phyloP scores from a whole-genome alignment of 2,113 vertebrate species.

The Leptodactylus fuscus region DNA sequence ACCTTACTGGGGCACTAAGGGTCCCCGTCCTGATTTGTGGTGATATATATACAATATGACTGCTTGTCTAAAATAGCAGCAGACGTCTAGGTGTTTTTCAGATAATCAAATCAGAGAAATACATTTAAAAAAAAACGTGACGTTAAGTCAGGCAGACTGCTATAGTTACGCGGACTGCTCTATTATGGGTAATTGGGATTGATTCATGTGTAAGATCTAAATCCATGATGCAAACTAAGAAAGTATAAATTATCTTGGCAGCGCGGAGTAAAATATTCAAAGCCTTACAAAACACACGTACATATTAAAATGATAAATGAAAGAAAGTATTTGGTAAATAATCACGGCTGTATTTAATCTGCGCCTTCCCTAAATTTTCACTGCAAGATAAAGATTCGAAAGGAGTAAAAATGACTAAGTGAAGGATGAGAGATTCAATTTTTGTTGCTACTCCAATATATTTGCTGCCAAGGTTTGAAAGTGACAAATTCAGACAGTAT shows the following conservation, averaged over 20 bases:
- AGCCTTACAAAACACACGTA: slow-evolving; percentile 15
- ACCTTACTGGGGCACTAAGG: not conserved
- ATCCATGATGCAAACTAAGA: slow-evolving; percentile 7
- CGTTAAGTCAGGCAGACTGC: not conserved
- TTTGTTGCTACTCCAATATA: slow-evolving; percentile 15
- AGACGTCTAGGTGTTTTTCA: not conserved
- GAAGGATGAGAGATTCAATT: slow-evolving; percentile 38
- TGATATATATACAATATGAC: too few species aligned
- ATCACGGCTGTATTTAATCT: slow-evolving; percentile 29
- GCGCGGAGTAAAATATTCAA: slow-evolving; percentile 28
- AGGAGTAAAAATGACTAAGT: slow-evolving; percentile 36
- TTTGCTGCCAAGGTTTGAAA: slow-evolving; percentile 1
- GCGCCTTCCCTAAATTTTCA: slow-evolving; percentile 13
- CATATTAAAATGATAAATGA: slow-evolving; percentile 25
- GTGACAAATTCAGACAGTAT: slow-evolving; percentile 29
- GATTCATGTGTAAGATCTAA: slow-evolving; percentile 49
- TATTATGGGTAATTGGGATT: slow-evolving; percentile 32
- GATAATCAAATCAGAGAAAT: not conserved
- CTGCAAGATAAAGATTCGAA: slow-evolving; percentile 29
- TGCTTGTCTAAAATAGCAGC: not conserved
- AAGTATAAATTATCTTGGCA: slow-evolving; percentile 14
- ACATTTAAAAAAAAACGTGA: not conserved
- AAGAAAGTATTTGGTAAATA: slow-evolving; percentile 34
- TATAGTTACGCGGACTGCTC: not conserved
- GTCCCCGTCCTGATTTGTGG: not conserved